Evolutionary conservation across 2,113 vertebrate species (phyloP), one percentile per base, ranked within the genome.

Genomic region (Burhinus bistriatus): DNA sequence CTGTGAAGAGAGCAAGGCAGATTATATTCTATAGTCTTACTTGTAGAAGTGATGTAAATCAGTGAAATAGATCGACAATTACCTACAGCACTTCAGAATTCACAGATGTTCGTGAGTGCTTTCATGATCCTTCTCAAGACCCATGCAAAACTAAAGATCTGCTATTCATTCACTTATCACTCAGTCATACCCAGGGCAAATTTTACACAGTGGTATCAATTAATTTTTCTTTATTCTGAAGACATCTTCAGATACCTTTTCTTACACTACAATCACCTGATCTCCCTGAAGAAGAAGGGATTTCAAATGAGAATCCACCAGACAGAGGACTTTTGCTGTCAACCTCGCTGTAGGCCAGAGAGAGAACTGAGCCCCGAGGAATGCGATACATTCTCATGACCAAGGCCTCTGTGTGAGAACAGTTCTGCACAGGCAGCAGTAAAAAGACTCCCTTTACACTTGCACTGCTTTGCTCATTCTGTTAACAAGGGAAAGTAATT

Each of bases 1-100:
- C 99, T 99, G 96, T 61, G 82, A 93, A 91, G 61, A 92, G 40
- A 97, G 89, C 38, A 93, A 87, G 65, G 81, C 20, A 85, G 42
- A 40, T 92, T 69, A 73, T 32, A 77, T 44, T 80, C 25, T 8
- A 8, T 14, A 70, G 21, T 80, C 30, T 75, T 55, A 76, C 30
- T 52, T 59, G 15, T 11, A 66, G 23, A 72, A 77, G 15, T 85
- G 19, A 93, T 40, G 58, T 12, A 91, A 55, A 61, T 36, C 34
- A 76, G 40, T 27, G 68, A 92, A 38, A 93, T 3, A 90, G 32
- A 87, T n/a, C 54, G 29, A 93, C 13, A 81, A 13, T 65, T 32
- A 65, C 4, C 38, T 54, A 40, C 32, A 88, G 12, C 12, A 70
- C 64, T 75, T 68, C 34, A 54, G 16, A 81, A 55, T 42, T 12